Base-by-base conservation (phyloP, 1,140 invertebrate genomes). In the Lamellibrachia luymesi region DNA sequence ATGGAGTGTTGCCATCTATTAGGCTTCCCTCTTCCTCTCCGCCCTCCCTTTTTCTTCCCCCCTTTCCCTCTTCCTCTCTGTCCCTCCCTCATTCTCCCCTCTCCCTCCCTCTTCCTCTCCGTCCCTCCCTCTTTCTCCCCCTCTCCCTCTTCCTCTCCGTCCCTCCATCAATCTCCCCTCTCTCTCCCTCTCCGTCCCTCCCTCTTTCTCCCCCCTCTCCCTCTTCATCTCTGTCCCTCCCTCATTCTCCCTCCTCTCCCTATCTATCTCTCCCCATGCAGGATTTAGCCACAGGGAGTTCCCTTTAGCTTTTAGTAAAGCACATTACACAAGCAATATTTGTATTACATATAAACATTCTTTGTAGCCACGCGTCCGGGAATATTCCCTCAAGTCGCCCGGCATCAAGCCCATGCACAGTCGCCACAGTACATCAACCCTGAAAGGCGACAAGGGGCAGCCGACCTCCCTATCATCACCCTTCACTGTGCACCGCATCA, bases 311-410 rank as follows among this genome's bases (percentile, higher is more conserved):
- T 93, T 49, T 51, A 27, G 27, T 50, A 5, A 13, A 38, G 7
- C 92, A 92, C 89, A 93, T 27, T 92, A 17, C 13, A 5, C 38
- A 50, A 51, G 94, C 89, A 89, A 90, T 50, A 64, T 94, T 13
- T 90, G 49, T 93, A 27, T 90, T 80, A 51, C 51, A 51, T 80
- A 91, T 92, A 92, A 93, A 94, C 94, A 95, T 95, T 94, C 93
- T 94, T 96, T 96, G 4, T 94, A 98, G 98, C 97, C 98, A 2
- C 97, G 98, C 64, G 98, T 98, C 96, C 98, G 98, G 2, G 97
- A 98, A 92, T 97, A 98, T 93, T 97, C 97, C 93, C 96, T 99
- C 91, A 99, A 99, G 96, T 98, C 98, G 91, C 98, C 98, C 0
- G 98, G 98, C 89, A 98, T 98, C 92, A 98, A 99, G 96, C 97